Evolutionary conservation across 2,113 vertebrate species (phyloP).

Genomic region (Petromus typicus): DNA sequence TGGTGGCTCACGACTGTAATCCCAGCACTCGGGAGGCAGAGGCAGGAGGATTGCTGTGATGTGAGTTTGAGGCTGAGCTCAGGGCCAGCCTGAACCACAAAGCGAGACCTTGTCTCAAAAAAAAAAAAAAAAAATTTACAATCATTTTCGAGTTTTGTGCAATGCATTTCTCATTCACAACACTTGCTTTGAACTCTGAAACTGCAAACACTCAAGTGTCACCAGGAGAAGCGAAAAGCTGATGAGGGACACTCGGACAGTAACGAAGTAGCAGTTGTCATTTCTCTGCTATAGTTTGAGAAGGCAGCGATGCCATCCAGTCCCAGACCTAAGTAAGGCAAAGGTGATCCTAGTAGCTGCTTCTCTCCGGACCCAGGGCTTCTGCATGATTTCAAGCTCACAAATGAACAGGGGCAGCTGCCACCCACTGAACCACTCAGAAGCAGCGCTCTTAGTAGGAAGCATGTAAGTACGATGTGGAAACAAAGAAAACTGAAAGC

Average conservation of each 20-base stretch:
- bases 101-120: too few relatives aligned
- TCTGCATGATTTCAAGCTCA: slow-evolving; percentile 98
- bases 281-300: slow-evolving; percentile 99
- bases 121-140: slow-evolving; percentile 88
- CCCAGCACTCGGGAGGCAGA: too few relatives aligned
- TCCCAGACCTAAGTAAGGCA: slow-evolving; percentile 93
- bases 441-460: slow-evolving; percentile 94
- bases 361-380: slow-evolving; percentile 97
- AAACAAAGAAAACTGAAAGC: slow-evolving; percentile 97
- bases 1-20: too few relatives aligned
- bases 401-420: slow-evolving; percentile 97
- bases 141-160: slow-evolving; percentile 92
- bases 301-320: slow-evolving; percentile 99
- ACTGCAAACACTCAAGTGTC: slow-evolving; percentile 98
- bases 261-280: slow-evolving; percentile 99
- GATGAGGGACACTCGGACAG: slow-evolving; percentile 96
- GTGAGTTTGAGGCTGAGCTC: too few relatives aligned
- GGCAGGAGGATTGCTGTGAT: too few relatives aligned
- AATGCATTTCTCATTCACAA: slow-evolving; percentile 94
- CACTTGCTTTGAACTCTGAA: slow-evolving; percentile 98
- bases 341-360: slow-evolving; percentile 98
- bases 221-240: slow-evolving; percentile 99
- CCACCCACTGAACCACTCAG: slow-evolving; percentile 95
- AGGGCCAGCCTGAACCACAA: too few relatives aligned
- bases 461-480: slow-evolving; percentile 97